Conservation (phyloP, 2,113 vertebrate genomes). For the Charadrius vociferus region DNA sequence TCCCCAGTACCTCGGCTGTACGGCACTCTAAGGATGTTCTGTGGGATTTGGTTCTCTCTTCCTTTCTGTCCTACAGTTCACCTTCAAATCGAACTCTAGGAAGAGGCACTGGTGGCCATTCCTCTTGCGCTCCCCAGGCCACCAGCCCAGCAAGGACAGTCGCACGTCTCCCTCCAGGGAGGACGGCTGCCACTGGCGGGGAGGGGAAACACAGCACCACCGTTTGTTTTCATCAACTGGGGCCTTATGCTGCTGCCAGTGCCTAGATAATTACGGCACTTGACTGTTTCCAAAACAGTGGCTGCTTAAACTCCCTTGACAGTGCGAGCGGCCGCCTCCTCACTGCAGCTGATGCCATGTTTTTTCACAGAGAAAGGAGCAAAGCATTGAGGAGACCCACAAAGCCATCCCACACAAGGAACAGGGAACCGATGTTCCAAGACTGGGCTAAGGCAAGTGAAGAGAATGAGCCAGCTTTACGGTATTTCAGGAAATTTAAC, state of each 20-base stretch:
- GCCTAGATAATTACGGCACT: not conserved
- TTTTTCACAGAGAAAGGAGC: not conserved
- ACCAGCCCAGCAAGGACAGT: not conserved
- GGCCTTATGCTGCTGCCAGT: not conserved
- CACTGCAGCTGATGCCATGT: not conserved
- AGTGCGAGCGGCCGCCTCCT: not conserved
- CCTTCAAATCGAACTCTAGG: too few relatives aligned
- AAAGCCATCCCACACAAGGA: not conserved
- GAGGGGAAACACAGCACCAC: not conserved
- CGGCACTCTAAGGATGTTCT: not conserved
- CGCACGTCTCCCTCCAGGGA: not conserved
- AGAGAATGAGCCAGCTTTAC: not conserved
- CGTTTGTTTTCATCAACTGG: not conserved
- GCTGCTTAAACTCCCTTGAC: not conserved
- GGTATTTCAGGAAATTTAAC: not conserved
- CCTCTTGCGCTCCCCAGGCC: not conserved
- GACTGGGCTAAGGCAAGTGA: not conserved
- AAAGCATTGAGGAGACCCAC: not conserved
- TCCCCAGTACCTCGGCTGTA: not conserved
- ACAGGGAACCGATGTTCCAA: not conserved
- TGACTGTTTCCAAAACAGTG: not conserved
- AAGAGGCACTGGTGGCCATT: not conserved
- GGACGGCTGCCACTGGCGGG: not conserved
- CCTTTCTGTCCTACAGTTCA: not conserved
- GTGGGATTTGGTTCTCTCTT: too few relatives aligned